Evolutionary conservation across 92 coral and sea anemone species (phyloP).

Genomic region (Heliopora coerulea): DNA sequence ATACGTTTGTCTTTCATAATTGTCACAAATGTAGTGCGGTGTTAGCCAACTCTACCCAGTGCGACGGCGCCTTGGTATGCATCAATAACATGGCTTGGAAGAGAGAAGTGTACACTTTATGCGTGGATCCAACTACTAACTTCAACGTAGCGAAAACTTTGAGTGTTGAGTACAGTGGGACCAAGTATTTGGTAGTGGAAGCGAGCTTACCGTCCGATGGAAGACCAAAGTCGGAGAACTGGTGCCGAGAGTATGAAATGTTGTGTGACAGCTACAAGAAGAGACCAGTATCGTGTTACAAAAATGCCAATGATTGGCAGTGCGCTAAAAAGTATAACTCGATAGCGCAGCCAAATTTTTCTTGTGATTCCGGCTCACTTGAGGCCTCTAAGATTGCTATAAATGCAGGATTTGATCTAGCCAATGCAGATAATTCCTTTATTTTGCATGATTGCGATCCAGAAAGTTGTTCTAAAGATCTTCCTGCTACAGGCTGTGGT

Average conservation of each 20-base stretch:
- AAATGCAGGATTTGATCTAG: slow-evolving; percentile 43
- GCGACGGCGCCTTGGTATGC: slow-evolving; percentile 50
- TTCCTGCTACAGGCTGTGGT: slow-evolving; percentile 4
- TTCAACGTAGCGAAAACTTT: slow-evolving; percentile 6
- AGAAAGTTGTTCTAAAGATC: slow-evolving; percentile 23
- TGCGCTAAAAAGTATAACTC: slow-evolving; percentile 30
- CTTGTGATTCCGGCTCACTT: not conserved
- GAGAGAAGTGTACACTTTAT: slow-evolving; percentile 7
- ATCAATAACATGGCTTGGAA: slow-evolving; percentile 35
- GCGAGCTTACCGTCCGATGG: slow-evolving; percentile 13
- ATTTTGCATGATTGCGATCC: slow-evolving; percentile 44
- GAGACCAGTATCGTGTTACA: slow-evolving; percentile 7
- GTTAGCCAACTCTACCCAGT: slow-evolving; percentile 1
- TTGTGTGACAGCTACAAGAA: slow-evolving; percentile 1
- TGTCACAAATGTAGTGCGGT: slow-evolving; percentile 32
- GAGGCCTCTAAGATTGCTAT: slow-evolving; percentile 6
- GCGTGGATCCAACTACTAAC: slow-evolving; percentile 18
- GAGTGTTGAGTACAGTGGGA: not conserved
- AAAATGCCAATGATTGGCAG: not conserved
- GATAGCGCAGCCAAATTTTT: not conserved
- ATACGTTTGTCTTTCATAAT: slow-evolving; percentile 48
- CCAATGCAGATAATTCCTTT: slow-evolving; percentile 38
- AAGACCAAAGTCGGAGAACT: slow-evolving; percentile 3
- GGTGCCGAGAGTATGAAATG: slow-evolving; percentile 24
- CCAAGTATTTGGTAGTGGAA: not conserved